Conservation (phyloP, 1,140 invertebrate species). For the Anoplolepis gracilipes region DNA sequence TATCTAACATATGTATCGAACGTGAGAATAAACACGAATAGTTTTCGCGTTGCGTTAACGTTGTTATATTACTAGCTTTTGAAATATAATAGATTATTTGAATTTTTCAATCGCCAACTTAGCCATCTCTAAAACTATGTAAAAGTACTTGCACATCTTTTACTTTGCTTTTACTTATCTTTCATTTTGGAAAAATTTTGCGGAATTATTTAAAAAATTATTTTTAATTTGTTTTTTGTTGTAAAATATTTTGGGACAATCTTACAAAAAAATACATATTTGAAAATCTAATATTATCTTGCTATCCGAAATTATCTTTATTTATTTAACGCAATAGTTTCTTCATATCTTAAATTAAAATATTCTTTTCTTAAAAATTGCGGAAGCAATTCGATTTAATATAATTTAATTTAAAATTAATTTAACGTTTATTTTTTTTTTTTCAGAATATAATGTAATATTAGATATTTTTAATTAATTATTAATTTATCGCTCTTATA, state of each 20-base stretch:
- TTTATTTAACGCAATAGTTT: not conserved
- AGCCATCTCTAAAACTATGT: not conserved
- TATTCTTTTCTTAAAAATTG: not conserved
- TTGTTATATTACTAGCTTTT: not conserved
- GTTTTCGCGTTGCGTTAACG: slow-evolving; percentile 19
- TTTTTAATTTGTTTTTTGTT: not conserved
- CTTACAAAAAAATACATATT: not conserved
- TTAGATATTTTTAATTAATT: too few species aligned
- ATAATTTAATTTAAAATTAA: slow-evolving; percentile 11
- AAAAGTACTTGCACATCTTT: not conserved
- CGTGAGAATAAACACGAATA: slow-evolving; percentile 58
- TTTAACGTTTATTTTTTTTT: too few species aligned
- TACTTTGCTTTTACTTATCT: not conserved
- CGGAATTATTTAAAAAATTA: not conserved
- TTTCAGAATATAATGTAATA: too few species aligned
- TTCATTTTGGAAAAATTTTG: not conserved
- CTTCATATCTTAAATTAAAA: too few species aligned
- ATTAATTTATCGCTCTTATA: too few species aligned
- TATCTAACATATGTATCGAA: slow-evolving; percentile 60
- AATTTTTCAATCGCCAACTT: not conserved
- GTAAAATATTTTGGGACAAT: not conserved
- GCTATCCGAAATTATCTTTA: not conserved
- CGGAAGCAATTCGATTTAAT: not conserved
- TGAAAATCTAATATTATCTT: not conserved
- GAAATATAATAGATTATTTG: slow-evolving; percentile 13